These are phyloP conservation scores for Agonopterix arenella DNA, from an alignment of 2,888 invertebrate genomes.

Conservation along the genomic window DNA sequence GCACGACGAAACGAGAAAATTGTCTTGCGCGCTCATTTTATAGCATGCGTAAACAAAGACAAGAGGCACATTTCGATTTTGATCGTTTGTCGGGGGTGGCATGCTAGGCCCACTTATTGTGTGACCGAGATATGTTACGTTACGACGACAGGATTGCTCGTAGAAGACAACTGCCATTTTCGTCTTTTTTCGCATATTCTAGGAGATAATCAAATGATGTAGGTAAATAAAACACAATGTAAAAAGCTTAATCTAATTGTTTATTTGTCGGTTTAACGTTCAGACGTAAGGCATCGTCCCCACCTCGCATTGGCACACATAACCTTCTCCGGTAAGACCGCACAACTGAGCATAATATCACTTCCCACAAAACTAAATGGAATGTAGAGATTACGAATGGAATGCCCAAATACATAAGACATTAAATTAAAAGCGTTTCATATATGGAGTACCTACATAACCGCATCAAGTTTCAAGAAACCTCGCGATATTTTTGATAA, in stretches of 20 bases:
- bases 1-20: no score
- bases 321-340: slow-evolving; percentile 44
- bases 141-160: no score
- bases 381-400: slow-evolving; percentile 56
- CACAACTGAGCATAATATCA: slow-evolving; percentile 43
- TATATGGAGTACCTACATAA: neutral
- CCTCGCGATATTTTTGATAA: neutral
- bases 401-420: slow-evolving; percentile 41
- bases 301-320: slow-evolving; percentile 71
- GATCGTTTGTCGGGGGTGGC: no score
- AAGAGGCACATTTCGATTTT: no score
- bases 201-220: neutral
- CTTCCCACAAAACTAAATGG: slow-evolving; percentile 48
- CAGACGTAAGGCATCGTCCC: slow-evolving; percentile 70
- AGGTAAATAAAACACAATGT: neutral
- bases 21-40: no score
- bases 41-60: no score
- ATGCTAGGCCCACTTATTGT: no score
- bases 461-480: neutral
- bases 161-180: no score
- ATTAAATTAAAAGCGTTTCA: slow-evolving; percentile 5
- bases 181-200: no score
- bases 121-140: no score
- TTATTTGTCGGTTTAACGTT: slow-evolving; percentile 76
- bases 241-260: slow-evolving; percentile 70